A percentile compares a stretch with the other conserved stretches of the same genome.
Conservation (phyloP, 2,888 invertebrate genomes). For the Sturmia bella region DNA sequence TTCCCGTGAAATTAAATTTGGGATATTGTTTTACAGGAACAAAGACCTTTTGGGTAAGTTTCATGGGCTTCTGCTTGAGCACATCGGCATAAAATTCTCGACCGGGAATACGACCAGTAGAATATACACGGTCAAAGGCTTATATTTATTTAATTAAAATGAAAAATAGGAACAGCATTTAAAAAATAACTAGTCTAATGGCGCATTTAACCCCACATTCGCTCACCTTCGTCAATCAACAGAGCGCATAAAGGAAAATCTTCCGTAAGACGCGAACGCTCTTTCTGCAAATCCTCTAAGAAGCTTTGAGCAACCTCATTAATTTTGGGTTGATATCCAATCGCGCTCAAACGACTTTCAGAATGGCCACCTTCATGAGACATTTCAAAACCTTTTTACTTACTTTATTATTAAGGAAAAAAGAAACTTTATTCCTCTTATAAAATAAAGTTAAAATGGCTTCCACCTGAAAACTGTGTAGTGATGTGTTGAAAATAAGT, state of each 20-base stretch:
- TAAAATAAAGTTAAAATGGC: slow-evolving; percentile 18
- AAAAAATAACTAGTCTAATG: neutral
- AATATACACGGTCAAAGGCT: slow-evolving; percentile 89
- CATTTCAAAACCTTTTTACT: neutral
- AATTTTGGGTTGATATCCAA: slow-evolving; percentile 76
- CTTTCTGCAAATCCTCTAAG: slow-evolving; percentile 76
- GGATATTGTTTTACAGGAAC: slow-evolving; percentile 82
- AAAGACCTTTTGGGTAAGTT: slow-evolving; percentile 80
- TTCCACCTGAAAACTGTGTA: neutral
- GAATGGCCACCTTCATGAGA: neutral
- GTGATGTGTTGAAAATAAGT: neutral
- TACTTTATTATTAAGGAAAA: neutral
- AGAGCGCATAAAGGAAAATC: slow-evolving; percentile 78
- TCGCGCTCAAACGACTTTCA: slow-evolving; percentile 67
- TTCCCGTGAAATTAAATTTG: slow-evolving; percentile 96
- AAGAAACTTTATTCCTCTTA: neutral
- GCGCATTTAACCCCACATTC: neutral
- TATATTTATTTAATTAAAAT: slow-evolving; percentile 45
- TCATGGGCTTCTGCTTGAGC: slow-evolving; percentile 84
- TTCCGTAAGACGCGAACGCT: slow-evolving; percentile 74
- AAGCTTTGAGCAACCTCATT: slow-evolving; percentile 79
- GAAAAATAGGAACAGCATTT: slow-evolving; percentile 63
- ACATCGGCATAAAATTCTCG: slow-evolving; percentile 89
- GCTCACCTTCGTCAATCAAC: slow-evolving; percentile 78
- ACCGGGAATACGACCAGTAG: slow-evolving; percentile 86